Conservation (phyloP, 2,113 vertebrate genomes). For the Rhombomys opimus region DNA sequence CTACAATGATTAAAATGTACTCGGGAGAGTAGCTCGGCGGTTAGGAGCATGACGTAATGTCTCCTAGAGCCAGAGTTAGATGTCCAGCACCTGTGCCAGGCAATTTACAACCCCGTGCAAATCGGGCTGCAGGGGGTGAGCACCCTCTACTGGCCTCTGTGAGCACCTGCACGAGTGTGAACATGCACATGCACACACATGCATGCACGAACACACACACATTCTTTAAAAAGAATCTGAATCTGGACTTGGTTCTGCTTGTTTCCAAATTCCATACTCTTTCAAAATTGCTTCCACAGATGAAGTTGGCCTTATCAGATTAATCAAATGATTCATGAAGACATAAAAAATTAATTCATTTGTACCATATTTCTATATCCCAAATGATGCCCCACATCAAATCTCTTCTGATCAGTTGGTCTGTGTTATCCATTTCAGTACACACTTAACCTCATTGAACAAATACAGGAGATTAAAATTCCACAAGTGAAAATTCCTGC, state of each 20-base stretch:
- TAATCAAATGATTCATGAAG: background rate
- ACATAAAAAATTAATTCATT: background rate
- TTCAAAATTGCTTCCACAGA: background rate
- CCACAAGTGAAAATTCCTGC: background rate
- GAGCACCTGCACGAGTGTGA: background rate
- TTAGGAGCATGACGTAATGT: no score
- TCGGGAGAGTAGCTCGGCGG: background rate
- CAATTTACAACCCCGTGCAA: no score
- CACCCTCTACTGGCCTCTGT: background rate
- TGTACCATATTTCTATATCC: background rate
- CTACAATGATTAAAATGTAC: background rate
- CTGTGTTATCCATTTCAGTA: background rate
- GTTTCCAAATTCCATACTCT: background rate
- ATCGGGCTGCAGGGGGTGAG: background rate
- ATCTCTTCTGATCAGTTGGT: background rate
- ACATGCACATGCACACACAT: rapidly evolving
- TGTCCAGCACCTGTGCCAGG: no score
- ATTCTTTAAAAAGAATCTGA: background rate
- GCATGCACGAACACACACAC: background rate
- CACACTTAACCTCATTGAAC: background rate
- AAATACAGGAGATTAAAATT: background rate
- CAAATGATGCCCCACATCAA: background rate
- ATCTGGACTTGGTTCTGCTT: background rate
- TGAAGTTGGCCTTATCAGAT: background rate
- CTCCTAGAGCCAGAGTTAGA: background rate